A percentile compares a stretch with the other conserved stretches of the same genome.
These are phyloP conservation scores for Euborellia annulipes DNA, from an alignment of 1,140 invertebrate genomes.

Conservation along the genomic window DNA sequence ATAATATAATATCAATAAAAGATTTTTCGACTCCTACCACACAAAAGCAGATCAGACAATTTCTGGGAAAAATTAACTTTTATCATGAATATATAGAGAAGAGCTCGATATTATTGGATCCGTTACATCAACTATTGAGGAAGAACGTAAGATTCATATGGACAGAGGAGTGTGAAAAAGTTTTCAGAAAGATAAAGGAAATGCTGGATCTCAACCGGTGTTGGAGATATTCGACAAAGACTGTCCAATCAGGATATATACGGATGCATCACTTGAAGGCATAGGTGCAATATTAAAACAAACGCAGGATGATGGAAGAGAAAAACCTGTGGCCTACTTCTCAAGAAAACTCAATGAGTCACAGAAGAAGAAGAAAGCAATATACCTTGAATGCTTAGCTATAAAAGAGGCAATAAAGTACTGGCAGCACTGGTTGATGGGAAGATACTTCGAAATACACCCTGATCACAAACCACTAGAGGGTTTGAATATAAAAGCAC, in stretches of 20 bases:
- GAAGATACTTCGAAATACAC: slow-evolving; percentile 9
- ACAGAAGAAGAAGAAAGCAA: slow-evolving; percentile 23
- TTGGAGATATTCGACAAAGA: slow-evolving; percentile 24
- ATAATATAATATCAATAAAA: slow-evolving; percentile 16
- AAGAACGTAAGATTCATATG: slow-evolving; percentile 24
- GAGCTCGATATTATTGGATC: slow-evolving; percentile 26
- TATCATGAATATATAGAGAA: slow-evolving; percentile 14
- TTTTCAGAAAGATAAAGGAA: slow-evolving; percentile 23
- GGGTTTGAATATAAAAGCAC: slow-evolving; percentile 7
- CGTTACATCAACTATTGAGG: slow-evolving; percentile 30
- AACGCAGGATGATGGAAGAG: slow-evolving; percentile 17
- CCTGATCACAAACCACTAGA: slow-evolving; percentile 12
- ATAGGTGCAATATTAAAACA: slow-evolving; percentile 25
- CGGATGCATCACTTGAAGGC: slow-evolving; percentile 21
- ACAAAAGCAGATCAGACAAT: slow-evolving; percentile 16
- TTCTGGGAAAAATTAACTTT: slow-evolving; percentile 22
- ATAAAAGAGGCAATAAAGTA: slow-evolving; percentile 18
- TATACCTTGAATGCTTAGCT: slow-evolving; percentile 20
- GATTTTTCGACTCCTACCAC: slow-evolving; percentile 17
- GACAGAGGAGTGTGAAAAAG: slow-evolving; percentile 23
- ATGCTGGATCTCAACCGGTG: slow-evolving; percentile 20
- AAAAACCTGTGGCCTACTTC: slow-evolving; percentile 21
- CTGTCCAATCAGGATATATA: slow-evolving; percentile 22
- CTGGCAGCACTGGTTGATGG: slow-evolving; percentile 25
- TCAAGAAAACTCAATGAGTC: slow-evolving; percentile 21